Evolutionary conservation across 2,888 invertebrate genomes (phyloP), one percentile per base, ranked within the genome.

Genomic region (Hyppa rectilinea): DNA sequence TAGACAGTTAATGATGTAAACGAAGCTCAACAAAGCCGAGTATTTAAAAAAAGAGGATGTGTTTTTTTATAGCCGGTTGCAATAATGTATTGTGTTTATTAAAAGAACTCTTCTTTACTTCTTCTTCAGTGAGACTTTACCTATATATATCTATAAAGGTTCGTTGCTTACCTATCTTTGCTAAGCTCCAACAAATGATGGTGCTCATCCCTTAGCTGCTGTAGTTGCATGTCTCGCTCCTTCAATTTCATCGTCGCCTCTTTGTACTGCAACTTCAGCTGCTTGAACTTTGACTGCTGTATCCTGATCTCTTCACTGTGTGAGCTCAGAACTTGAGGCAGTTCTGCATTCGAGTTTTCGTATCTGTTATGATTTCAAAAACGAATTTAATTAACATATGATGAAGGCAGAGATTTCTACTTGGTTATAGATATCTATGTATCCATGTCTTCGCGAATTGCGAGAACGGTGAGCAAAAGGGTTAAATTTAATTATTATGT

Each of bases 291-390:
- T 53, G 96, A 95, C 85, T 97, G 97, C 90, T 98, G 96, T 23
- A 97, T 96, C 62, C 98, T 96, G 67, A 98, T 94, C 92, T 98
- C 98, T 88, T 98, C 98, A 75, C 97, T 97, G 90, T 98, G 98
- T 0, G 98, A 97, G 90, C 97, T 97, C 49, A 98, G 94, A 5
- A 98, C 96, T 87, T 97, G 97, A 0, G 98, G 98, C 61, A 98
- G 91, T 88, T 98, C 98, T 0, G 98, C 98, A 87, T 97, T 97
- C 2, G 97, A 97, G 40, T 97, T 97, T 92, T 98, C 98, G 88
- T 97, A 98, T 85, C 97, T 97, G 58, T 80, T 6, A 26, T 5
- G 10, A 20, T 52, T n/a, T 9, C 6, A 26, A 40, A 58, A 58
- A 43, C n/a, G 17, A 9, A 3, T 29, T 29, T 29, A 5, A 49